Percentiles rank a stretch among this genome's conserved stretches.
Conservation (phyloP, 2,797 vertebrate genomes). For the Peromyscus eremicus region DNA sequence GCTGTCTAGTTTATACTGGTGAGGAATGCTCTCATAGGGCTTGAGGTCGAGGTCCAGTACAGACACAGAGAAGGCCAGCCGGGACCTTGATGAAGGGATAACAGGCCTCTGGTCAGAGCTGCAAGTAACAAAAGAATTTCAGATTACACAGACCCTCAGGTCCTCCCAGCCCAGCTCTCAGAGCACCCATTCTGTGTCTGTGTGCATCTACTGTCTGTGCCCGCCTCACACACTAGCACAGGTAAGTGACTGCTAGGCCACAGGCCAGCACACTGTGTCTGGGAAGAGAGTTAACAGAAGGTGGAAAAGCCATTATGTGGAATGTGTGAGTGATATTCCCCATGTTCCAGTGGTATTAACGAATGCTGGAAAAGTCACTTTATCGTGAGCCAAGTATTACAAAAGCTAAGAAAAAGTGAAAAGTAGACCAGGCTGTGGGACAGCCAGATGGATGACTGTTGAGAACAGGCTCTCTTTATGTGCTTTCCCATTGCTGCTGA, state of each 20-base stretch:
- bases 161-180: not conserved
- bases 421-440: not conserved
- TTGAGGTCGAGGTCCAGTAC: slow-evolving; percentile 98
- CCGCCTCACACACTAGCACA: not conserved
- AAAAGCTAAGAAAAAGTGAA: slow-evolving; percentile 59
- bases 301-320: slow-evolving; percentile 42
- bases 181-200: not conserved
- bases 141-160: not conserved
- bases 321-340: not conserved
- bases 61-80: slow-evolving; percentile 94
- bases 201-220: not conserved
- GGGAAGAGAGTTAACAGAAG: not conserved
- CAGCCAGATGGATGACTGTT: slow-evolving; percentile 16
- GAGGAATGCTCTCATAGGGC: slow-evolving; percentile 95
- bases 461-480: slow-evolving; percentile 21
- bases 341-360: slow-evolving; percentile 15
- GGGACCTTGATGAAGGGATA: slow-evolving; percentile 89
- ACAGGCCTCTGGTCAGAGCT: slow-evolving; percentile 90
- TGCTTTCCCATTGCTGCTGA: not conserved
- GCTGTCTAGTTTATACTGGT: slow-evolving; percentile 95
- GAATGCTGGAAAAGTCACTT: slow-evolving; percentile 49
- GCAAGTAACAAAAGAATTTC: slow-evolving; percentile 74
- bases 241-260: not conserved
- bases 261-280: not conserved
- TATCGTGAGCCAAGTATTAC: slow-evolving; percentile 67